phyloP scores from a whole-genome alignment of 2,113 vertebrate species.

The Apteryx mantelli region DNA sequence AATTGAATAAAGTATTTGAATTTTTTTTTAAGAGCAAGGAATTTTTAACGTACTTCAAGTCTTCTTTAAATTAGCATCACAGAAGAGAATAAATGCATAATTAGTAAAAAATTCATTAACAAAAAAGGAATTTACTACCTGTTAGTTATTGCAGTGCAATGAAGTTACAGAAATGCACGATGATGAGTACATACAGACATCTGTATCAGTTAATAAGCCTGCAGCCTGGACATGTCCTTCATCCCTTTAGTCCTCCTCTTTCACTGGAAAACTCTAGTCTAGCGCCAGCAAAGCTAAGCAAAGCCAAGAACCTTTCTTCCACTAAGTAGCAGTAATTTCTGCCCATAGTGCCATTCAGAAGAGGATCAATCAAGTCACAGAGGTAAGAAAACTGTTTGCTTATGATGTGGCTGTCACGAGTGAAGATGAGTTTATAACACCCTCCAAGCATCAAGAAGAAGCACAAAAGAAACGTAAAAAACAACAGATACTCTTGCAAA shows the following conservation, averaged over 20 bases:
- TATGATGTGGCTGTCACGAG: constrained; percentile 19
- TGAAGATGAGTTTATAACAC: constrained; percentile 15
- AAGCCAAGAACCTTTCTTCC: background rate
- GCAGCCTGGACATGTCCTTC: background rate
- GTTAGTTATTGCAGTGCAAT: background rate
- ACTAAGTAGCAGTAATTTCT: constrained; percentile 27
- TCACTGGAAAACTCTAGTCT: background rate
- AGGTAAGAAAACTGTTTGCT: constrained; percentile 24
- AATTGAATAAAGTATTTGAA: background rate
- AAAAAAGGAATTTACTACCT: background rate
- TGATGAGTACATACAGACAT: background rate
- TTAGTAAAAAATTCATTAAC: background rate
- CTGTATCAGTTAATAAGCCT: background rate
- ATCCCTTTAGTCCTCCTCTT: background rate
- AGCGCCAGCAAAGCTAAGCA: background rate
- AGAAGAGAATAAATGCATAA: background rate
- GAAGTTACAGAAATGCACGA: background rate
- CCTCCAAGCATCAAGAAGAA: background rate
- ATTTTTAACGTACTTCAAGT: background rate
- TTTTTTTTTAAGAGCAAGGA: background rate
- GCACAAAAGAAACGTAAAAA: constrained; percentile 5
- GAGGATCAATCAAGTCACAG: constrained; percentile 3
- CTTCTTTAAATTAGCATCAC: background rate
- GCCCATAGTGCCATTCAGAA: constrained; percentile 20
- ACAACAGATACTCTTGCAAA: background rate